Evolutionary conservation across 2,888 invertebrate species (phyloP).

Genomic region (Neoaliturus tenellus): DNA sequence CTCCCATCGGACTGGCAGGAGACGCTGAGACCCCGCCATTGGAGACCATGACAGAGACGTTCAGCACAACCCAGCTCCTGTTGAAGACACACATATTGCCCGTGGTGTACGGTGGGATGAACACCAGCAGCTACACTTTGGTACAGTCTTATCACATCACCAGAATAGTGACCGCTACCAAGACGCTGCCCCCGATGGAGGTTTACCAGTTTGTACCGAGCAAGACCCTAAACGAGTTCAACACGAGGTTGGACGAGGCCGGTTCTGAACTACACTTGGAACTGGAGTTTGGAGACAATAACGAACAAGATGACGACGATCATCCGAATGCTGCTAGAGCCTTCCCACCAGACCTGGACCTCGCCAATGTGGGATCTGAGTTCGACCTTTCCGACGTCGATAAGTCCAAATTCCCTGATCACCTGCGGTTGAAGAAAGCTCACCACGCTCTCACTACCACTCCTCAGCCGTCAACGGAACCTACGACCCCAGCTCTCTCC

Average conservation of each 20-base stretch:
- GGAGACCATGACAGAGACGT: conserved; percentile 93
- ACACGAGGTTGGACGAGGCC: conserved; percentile 91
- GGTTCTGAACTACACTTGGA: conserved; percentile 92
- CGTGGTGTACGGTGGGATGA: conserved; percentile 82
- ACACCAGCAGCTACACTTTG: conserved; percentile 87
- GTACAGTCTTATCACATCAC: conserved; percentile 94
- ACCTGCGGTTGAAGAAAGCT: conserved; percentile 74
- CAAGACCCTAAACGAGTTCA: conserved; percentile 91
- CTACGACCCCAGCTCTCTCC: conserved; percentile 75
- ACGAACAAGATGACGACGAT: conserved; percentile 74
- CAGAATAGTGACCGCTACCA: conserved; percentile 91
- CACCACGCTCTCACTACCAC: conserved; percentile 65
- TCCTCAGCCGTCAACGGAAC: conserved; percentile 70
- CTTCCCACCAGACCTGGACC: conserved; percentile 81
- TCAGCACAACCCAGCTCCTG: conserved; percentile 92
- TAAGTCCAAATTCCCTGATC: conserved; percentile 77
- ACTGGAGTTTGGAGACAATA: conserved; percentile 89
- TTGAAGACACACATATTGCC: conserved; percentile 93
- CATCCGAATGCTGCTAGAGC: conserved; percentile 71
- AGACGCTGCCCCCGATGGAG: conserved; percentile 92
- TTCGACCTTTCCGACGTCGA: conserved; percentile 83
- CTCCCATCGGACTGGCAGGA: conserved; percentile 84
- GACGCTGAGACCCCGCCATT: conserved; percentile 90
- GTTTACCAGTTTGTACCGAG: conserved; percentile 91
- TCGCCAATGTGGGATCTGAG: conserved; percentile 83